Evolutionary conservation across 1,140 invertebrate species (phyloP).

Genomic region (Drosophila albomicans): DNA sequence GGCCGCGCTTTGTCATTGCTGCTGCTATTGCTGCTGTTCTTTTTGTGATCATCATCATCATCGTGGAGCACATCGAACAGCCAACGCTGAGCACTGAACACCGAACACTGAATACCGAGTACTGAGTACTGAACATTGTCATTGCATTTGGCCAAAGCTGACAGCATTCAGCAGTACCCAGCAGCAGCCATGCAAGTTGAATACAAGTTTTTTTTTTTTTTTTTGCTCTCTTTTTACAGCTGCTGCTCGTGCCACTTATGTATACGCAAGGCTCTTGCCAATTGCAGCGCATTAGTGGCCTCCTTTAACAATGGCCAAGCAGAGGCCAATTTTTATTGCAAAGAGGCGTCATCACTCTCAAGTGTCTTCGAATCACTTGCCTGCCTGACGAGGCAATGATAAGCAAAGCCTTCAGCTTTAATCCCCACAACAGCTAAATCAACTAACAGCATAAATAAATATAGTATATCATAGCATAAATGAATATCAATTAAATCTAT

Average conservation of each 20-base stretch:
- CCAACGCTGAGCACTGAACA: slow-evolving; percentile 33
- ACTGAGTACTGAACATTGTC: slow-evolving; percentile 61
- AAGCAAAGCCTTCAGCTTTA: slow-evolving; percentile 5
- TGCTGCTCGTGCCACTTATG: slow-evolving; percentile 54
- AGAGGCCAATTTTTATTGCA: slow-evolving; percentile 77
- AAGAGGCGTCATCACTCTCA: slow-evolving; percentile 29
- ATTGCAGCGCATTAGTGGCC: slow-evolving; percentile 70
- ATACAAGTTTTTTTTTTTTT: slow-evolving; percentile 35
- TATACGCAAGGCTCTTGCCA: slow-evolving; percentile 58
- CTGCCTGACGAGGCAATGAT: slow-evolving; percentile 21
- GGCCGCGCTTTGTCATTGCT: slow-evolving; percentile 45
- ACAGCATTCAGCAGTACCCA: background rate
- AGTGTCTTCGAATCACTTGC: background rate
- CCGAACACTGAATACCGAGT: slow-evolving; percentile 26
- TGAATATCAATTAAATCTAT: background rate
- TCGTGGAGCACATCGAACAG: slow-evolving; percentile 73
- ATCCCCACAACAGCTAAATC: background rate
- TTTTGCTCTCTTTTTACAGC: slow-evolving; percentile 31
- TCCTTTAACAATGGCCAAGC: slow-evolving; percentile 61
- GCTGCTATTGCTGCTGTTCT: slow-evolving; percentile 19
- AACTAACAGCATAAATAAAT: background rate
- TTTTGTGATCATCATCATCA: slow-evolving; percentile 59
- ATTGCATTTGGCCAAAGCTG: slow-evolving; percentile 50
- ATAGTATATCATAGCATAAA: background rate
- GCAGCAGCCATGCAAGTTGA: slow-evolving; percentile 31